Conservation (phyloP, 2,797 vertebrate species). For the Serranus cabrilla region DNA sequence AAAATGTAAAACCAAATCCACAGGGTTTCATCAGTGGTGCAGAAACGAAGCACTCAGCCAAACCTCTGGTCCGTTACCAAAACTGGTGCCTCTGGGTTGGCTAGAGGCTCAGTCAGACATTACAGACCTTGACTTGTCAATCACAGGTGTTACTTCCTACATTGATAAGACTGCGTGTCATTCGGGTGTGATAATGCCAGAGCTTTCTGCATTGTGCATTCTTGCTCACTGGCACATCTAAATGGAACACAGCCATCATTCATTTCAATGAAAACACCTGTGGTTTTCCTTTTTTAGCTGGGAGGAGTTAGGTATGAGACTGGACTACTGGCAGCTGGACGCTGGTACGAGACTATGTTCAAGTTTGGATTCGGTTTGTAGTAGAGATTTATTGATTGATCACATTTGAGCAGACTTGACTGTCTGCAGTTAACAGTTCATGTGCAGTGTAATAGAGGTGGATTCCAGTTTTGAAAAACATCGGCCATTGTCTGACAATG, state of each 20-base stretch:
- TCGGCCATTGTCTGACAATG: too few relatives aligned
- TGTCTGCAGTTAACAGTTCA: too few relatives aligned
- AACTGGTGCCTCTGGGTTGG: background rate
- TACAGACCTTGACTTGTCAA: conserved; percentile 4
- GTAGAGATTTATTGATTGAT: too few relatives aligned
- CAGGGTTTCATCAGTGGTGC: background rate
- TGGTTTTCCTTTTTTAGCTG: background rate
- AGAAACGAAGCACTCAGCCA: background rate
- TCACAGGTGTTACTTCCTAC: conserved; percentile 30
- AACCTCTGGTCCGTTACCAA: background rate
- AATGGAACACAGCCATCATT: background rate
- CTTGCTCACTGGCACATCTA: background rate
- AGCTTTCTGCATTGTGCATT: background rate
- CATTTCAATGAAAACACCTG: background rate
- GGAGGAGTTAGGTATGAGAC: background rate
- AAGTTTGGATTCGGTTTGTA: too few relatives aligned
- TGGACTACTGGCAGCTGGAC: too few relatives aligned
- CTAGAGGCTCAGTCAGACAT: conserved; percentile 1
- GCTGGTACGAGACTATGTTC: too few relatives aligned
- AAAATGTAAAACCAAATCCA: background rate
- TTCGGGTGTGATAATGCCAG: conserved; percentile 1
- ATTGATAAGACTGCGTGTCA: conserved; percentile 4
- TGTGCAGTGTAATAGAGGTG: too few relatives aligned
- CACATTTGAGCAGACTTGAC: too few relatives aligned
- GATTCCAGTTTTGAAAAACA: too few relatives aligned